Conservation (phyloP, 2,113 vertebrate genomes). For the Caloenas nicobarica region DNA sequence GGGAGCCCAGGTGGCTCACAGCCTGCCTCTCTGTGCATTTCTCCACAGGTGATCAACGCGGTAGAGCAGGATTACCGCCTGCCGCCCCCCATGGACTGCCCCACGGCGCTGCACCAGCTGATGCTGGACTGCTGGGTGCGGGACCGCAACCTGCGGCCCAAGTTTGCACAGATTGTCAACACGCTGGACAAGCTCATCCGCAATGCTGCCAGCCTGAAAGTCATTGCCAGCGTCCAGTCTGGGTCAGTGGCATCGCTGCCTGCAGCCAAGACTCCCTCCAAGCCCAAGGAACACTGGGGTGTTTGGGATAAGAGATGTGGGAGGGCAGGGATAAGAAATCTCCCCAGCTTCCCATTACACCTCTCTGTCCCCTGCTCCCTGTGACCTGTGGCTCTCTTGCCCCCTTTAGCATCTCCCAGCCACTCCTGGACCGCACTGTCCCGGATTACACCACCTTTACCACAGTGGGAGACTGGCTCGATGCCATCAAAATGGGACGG, state of each 20-base stretch:
- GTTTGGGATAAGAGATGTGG: neutral
- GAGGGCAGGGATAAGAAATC: neutral
- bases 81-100: slow-evolving; percentile 98
- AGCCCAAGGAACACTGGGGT: neutral
- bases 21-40: neutral
- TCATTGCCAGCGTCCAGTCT: slow-evolving; percentile 92
- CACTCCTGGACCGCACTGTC: slow-evolving; percentile 95
- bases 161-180: slow-evolving; percentile 97
- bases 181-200: slow-evolving; percentile 98
- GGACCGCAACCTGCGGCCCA: slow-evolving; percentile 95
- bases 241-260: slow-evolving; percentile 82
- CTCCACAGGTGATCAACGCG: slow-evolving; percentile 91
- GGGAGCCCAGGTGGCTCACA: neutral
- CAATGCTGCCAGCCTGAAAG: slow-evolving; percentile 96
- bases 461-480: slow-evolving; percentile 98
- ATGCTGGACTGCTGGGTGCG: slow-evolving; percentile 99
- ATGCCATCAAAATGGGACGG: slow-evolving; percentile 99
- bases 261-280: neutral
- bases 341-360: neutral
- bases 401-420: slow-evolving; percentile 89
- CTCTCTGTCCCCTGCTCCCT: neutral
- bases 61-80: slow-evolving; percentile 98
- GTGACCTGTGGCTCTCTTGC: slow-evolving; percentile 66
- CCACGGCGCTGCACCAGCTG: slow-evolving; percentile 94
- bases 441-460: slow-evolving; percentile 98